Evolutionary conservation across 2,113 vertebrate genomes (phyloP), one percentile per base, ranked within the genome.

Genomic region (Daphoenositta chrysoptera): DNA sequence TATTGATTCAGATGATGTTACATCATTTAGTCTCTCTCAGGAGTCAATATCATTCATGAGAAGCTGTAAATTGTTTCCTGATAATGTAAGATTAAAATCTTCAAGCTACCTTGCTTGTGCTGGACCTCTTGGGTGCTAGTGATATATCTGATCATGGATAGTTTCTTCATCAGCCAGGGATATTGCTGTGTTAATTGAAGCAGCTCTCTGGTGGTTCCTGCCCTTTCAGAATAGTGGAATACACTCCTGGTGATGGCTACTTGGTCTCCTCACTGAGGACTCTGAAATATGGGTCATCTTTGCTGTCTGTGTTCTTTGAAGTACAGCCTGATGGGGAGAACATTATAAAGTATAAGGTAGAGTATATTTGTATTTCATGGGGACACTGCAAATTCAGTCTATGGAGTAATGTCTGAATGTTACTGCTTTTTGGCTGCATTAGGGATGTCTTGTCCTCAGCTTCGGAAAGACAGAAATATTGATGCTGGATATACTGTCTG

Each of bases 401-500:
- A 24, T 66, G 60, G 83, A 92, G 64, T 44, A 94, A 94, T 81
- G 83, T 89, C 91, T 93, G 80, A 93, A 71, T 60, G 60, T 37
- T 83, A 58, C 11, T 68, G 56, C 21, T 68, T 87, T 93, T 93
- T 92, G 89, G 64, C 68, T 83, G 33, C 44, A 30, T 63, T 51
- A 51, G 39, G 24, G 24, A 15, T 81, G 47, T 75, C 68, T 90
- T 92, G 64, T 92, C 91, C 35, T 89, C 80, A 68, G 44, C 45
- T 87, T 90, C 66, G 64, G 71, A 93, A 91, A 94, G 76, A 75
- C 24, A 92, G 80, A 93, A 93, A 75, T 93, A 83, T 33, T 70
- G 42, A 78, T 86, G 30, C 63, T 90, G 72, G 64, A 70, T 83
- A 89, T 66, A 58, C 45, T 70, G 42, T 81, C 54, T 51, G 83